Evolutionary conservation across 2,888 invertebrate genomes (phyloP), one percentile per base, ranked within the genome.

Genomic region (Chrysodeixis includens): DNA sequence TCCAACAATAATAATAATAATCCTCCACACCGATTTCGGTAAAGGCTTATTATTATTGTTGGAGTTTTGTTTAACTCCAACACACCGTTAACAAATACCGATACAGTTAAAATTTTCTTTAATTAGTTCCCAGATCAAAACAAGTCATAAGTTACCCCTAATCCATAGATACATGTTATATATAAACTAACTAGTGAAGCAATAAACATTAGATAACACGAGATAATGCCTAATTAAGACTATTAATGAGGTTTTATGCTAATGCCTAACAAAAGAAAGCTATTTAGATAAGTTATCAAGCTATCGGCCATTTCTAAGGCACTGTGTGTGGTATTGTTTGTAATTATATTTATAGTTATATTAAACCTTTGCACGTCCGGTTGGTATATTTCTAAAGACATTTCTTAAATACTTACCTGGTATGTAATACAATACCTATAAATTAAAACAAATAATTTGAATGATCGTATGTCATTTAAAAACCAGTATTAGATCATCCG

Each of bases 161-260:
- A 35, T 14, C 35, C 14, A 35, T 12, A 14, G 35, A 35, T 14
- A 12, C 14, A 35, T 40, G 40, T 40, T n/a, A n/a, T 14, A 14
- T n/a, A 40, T n/a, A 5, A n/a, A 14, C n/a, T 40, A 20, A 20
- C 20, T 20, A 46, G 8, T 9, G 30, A 26, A 56, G 26, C 18
- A 40, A 32, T 49, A 61, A 46, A 22, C 26, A n/a, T 1, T 8
- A 22, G 22, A 26, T 51, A 44, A 35, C 18, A n/a, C 14, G 20
- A 56, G 53, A 30, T 67, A 67, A 62, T 44, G 26, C 16, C 40
- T 71, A 55, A 71, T 57, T 64, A 67, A 46, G 56, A 8, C 40
- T 20, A 26, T 5, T 77, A 75, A 59, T 66, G 69, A 69, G 66
- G 74, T 52, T 57, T 62, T 74, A 74, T 70, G 30, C 61, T 66